Percentiles rank a stretch among this genome's conserved stretches.
phyloP scores from a whole-genome alignment of 2,888 invertebrate species.

The Sipha maydis region DNA sequence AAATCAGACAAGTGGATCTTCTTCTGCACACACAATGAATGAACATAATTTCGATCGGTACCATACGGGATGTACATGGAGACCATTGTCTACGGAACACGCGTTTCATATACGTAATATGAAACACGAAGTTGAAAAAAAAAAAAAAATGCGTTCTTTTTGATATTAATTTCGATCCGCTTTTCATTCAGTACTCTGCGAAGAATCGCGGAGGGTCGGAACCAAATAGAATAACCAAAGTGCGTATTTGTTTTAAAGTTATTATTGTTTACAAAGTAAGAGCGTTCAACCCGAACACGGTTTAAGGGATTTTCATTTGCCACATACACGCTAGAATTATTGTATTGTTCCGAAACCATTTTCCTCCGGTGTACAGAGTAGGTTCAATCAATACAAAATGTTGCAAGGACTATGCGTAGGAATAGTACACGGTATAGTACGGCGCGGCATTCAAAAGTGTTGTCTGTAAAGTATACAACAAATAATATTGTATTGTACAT shows the following conservation, averaged over 20 bases:
- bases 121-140: not conserved
- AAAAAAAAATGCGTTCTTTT: not conserved
- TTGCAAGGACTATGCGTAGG: not conserved
- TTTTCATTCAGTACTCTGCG: not conserved
- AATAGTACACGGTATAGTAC: not conserved
- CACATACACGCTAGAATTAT: constrained; percentile 37
- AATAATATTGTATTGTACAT: not conserved
- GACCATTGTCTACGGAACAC: not conserved
- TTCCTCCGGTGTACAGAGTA: not conserved
- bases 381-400: constrained; percentile 17
- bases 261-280: constrained; percentile 46
- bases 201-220: constrained; percentile 1
- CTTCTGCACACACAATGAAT: not conserved
- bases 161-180: constrained; percentile 21
- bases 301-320: constrained; percentile 51
- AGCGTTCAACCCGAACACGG: constrained; percentile 16
- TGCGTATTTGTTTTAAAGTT: constrained; percentile 52
- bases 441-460: not conserved
- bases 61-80: not conserved
- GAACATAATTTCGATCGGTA: not conserved
- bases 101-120: not conserved
- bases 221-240: constrained; percentile 41
- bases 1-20: not conserved
- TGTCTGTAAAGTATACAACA: not conserved
- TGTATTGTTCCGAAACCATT: constrained; percentile 35